Evolutionary conservation across 1,140 invertebrate genomes (phyloP).

Genomic region (Papilio helenus): DNA sequence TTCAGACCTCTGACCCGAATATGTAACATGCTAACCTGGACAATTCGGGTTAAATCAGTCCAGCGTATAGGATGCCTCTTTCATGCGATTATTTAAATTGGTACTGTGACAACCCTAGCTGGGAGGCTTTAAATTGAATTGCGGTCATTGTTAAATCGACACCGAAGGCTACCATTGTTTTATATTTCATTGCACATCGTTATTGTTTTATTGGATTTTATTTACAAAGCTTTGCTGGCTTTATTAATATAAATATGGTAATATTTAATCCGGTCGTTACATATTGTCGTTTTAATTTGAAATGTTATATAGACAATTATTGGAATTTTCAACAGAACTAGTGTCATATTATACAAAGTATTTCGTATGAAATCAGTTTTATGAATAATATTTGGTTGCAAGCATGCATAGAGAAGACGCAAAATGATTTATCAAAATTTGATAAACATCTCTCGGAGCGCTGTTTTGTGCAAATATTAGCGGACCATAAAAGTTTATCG

Average conservation of each 20-base stretch:
- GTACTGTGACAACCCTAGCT: background rate
- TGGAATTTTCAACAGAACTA: background rate
- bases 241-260: background rate
- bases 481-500: slow-evolving; percentile 38
- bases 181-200: slow-evolving; percentile 37
- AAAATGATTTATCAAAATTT: slow-evolving; percentile 14
- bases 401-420: background rate
- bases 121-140: slow-evolving; percentile 38
- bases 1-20: too few relatives aligned
- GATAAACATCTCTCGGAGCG: slow-evolving; percentile 8
- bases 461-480: slow-evolving; percentile 37
- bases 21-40: too few relatives aligned
- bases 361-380: background rate
- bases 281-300: background rate
- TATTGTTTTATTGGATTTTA: slow-evolving; percentile 34
- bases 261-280: background rate
- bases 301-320: background rate
- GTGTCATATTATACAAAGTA: too few relatives aligned
- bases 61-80: too few relatives aligned
- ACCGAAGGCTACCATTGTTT: slow-evolving; percentile 29
- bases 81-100: too few relatives aligned
- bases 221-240: slow-evolving; percentile 7
- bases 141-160: slow-evolving; percentile 37
- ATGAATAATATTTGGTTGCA: background rate
- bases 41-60: too few relatives aligned